Base-by-base conservation (phyloP, 2,797 vertebrate species). In the Sebastolobus altivelis region DNA sequence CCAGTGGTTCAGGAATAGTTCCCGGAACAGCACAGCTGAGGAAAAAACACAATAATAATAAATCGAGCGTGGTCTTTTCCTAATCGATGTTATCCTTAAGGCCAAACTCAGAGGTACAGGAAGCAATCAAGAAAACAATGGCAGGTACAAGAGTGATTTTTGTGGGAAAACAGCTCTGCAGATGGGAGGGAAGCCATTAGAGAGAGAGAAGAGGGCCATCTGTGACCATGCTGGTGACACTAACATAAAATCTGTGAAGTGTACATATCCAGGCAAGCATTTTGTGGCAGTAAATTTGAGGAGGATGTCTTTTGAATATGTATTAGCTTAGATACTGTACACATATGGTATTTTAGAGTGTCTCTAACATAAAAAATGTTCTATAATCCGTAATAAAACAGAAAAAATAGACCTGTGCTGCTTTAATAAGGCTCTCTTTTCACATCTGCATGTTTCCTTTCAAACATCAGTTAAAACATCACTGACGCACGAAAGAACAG, bases 81-180 rank as follows among this genome's bases (percentile, higher is more conserved):
- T 90, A 92, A 95, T 95, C 90, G 77, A 95, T 94, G 89, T 83
- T 85, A 83, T 90, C 83, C 93, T 93, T 80, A 80, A 93, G 91
- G 92, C 83, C 83, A 93, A 89, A 94, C 82, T 88, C 84, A 75
- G 81, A 87, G 85, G 86, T 90, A 93, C 88, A 92, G 83, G 90
- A 92, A 88, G 83, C 88, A 90, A 92, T 92, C 86, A 88, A 86
- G 85, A 74, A 87, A 91, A 90, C 89, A 89, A 83, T 81, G 84
- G 88, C 87, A 85, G 76, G 81, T 90, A 87, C 85, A 89, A 80
- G 68, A 88, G 72, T 75, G 79, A 88, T 88, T 75, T 84, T 84
- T 81, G 82, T 79, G 70, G 75, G 80, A 81, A 58, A 80, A 74
- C 71, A 40, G 83, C 65, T 59, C 80, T 75, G 61, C 74, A 77